These are phyloP conservation scores for Byasa hedistus DNA, from an alignment of 2,888 invertebrate species.

Conservation along the genomic window DNA sequence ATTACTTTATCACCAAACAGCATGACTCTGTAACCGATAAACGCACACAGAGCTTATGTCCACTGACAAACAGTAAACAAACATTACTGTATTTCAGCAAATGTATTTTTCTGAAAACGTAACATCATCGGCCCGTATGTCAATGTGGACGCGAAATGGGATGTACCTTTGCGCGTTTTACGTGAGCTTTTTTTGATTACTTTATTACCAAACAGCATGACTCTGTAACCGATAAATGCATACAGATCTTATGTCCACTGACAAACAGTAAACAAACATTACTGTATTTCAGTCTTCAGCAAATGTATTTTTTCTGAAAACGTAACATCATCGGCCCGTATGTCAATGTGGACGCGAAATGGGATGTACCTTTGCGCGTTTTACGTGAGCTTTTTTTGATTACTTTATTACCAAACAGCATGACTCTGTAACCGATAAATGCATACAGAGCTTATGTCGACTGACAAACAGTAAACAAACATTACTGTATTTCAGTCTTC, in stretches of 20 bases:
- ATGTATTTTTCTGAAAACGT: neutral
- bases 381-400: neutral
- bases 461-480: too few relatives aligned
- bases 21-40: too few relatives aligned
- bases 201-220: neutral
- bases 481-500: too few relatives aligned
- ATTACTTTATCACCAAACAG: neutral
- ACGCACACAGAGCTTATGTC: too few relatives aligned
- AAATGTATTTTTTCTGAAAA: conserved; percentile 1
- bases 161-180: conserved; percentile 19
- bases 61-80: too few relatives aligned
- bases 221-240: too few relatives aligned
- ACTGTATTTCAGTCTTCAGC: too few relatives aligned
- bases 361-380: conserved; percentile 20
- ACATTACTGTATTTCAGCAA: too few relatives aligned
- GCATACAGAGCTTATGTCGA: too few relatives aligned
- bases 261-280: too few relatives aligned
- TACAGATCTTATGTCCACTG: too few relatives aligned
- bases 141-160: conserved; percentile 21
- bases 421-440: too few relatives aligned
- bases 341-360: conserved; percentile 22
- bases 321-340: conserved; percentile 27
- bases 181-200: neutral
- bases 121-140: conserved; percentile 28
- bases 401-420: neutral